Evolutionary conservation across 2,888 invertebrate species (phyloP).

Genomic region (Cosmorhoe ocellata): DNA sequence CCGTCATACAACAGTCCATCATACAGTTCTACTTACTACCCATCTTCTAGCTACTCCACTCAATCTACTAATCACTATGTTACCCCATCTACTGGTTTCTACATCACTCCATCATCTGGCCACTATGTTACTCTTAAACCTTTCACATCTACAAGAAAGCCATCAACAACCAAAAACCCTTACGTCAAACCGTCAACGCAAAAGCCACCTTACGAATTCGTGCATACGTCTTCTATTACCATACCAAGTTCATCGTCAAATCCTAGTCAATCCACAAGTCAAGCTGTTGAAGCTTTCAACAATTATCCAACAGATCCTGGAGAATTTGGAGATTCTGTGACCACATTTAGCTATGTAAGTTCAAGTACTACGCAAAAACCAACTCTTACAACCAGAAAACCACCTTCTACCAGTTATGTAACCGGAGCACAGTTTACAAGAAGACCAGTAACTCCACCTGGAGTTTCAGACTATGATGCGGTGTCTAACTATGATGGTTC

Average conservation of each 20-base stretch:
- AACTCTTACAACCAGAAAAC: constrained; percentile 55
- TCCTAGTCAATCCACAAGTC: constrained; percentile 72
- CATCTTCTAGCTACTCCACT: constrained; percentile 60
- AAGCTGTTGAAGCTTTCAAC: constrained; percentile 72
- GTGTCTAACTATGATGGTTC: constrained; percentile 57
- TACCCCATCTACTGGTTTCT: constrained; percentile 56
- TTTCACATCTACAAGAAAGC: constrained; percentile 42
- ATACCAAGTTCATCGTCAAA: constrained; percentile 61
- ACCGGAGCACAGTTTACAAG: constrained; percentile 74
- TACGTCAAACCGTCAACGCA: constrained; percentile 40
- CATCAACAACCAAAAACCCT: constrained; percentile 47
- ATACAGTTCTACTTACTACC: constrained; percentile 42
- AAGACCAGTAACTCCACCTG: constrained; percentile 65
- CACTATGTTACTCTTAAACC: constrained; percentile 73
- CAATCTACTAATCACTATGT: constrained; percentile 52
- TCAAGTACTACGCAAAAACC: constrained; percentile 61
- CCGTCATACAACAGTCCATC: constrained; percentile 53
- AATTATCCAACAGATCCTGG: constrained; percentile 71
- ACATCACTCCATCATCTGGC: constrained; percentile 56
- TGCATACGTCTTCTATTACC: constrained; percentile 61
- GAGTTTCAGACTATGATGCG: constrained; percentile 28
- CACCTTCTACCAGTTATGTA: constrained; percentile 75
- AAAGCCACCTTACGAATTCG: constrained; percentile 47
- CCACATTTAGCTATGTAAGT: constrained; percentile 68
- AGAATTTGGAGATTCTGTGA: constrained; percentile 65